These are phyloP conservation scores for Cetoscarus ocellatus DNA, from an alignment of 2,797 vertebrate genomes.

Conservation along the genomic window DNA sequence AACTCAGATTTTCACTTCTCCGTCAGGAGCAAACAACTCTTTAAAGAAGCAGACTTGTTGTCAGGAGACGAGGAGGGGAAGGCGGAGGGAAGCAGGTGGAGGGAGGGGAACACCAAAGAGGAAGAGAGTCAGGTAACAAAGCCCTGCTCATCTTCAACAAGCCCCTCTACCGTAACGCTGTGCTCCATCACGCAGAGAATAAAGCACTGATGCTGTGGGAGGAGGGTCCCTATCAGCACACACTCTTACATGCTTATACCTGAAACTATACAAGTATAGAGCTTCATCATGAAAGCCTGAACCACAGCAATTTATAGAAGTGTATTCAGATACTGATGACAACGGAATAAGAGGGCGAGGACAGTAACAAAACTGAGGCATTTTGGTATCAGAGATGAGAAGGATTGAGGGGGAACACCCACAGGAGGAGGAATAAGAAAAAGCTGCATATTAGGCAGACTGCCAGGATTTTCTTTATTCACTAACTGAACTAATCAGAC, in stretches of 20 bases:
- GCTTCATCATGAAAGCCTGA: conserved; percentile 13
- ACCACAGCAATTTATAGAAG: conserved; percentile 38
- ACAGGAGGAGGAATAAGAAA: conserved; percentile 2
- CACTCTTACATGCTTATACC: conserved; percentile 52
- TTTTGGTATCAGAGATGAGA: conserved; percentile 43
- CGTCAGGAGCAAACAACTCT: conserved; percentile 59
- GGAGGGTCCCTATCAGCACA: conserved; percentile 59
- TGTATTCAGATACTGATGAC: conserved; percentile 7
- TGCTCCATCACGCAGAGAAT: conserved; percentile 69
- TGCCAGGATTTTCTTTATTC: no score
- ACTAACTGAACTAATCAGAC: no score
- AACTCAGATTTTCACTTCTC: conserved; percentile 54
- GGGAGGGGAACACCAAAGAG: conserved; percentile 29
- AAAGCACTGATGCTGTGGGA: conserved; percentile 66
- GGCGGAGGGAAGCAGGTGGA: conserved; percentile 15
- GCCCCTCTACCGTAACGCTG: conserved; percentile 50
- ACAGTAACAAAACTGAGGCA: conserved; percentile 30
- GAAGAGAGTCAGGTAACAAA: conserved; percentile 72
- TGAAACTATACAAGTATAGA: conserved; percentile 60
- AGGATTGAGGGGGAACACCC: neutral
- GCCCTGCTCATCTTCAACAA: conserved; percentile 69
- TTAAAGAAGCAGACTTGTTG: conserved; percentile 57
- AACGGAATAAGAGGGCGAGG: neutral
- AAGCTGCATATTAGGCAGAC: conserved; percentile 9
- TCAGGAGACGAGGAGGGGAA: conserved; percentile 15